Evolutionary conservation across 2,797 vertebrate species (phyloP).

Genomic region (Bryconaethiops microstoma): DNA sequence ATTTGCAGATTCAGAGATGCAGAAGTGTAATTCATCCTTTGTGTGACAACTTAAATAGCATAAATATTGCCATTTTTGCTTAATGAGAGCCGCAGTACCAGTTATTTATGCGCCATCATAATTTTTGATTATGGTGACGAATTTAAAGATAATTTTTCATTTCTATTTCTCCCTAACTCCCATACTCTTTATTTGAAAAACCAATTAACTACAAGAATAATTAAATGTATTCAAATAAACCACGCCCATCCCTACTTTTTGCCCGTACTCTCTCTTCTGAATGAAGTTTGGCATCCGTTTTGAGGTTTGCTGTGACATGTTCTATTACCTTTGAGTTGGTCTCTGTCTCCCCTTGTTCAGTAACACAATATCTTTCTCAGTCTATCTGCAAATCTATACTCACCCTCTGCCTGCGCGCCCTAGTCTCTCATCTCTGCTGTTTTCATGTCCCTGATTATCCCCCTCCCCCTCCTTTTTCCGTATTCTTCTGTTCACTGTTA

Average conservation of each 20-base stretch:
- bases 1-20: no score
- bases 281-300: constrained; percentile 15
- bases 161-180: no score
- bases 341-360: constrained; percentile 40
- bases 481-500: constrained; percentile 26
- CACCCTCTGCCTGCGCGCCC: constrained; percentile 20
- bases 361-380: constrained; percentile 42
- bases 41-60: no score
- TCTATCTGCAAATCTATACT: constrained; percentile 26
- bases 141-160: no score
- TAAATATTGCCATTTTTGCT: no score
- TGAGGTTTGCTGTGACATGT: constrained; percentile 11
- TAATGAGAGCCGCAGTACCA: no score
- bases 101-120: no score
- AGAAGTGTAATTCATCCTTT: no score
- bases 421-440: constrained; percentile 21
- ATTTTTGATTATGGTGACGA: no score
- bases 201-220: no score
- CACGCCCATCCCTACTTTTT: constrained; percentile 51
- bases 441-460: constrained; percentile 26
- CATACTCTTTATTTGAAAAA: no score
- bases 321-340: constrained; percentile 31
- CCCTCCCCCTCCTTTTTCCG: neutral
- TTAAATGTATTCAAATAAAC: neutral
- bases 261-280: constrained; percentile 48